Evolutionary conservation across 2,797 vertebrate species (phyloP).

Genomic region (Danio choprae): DNA sequence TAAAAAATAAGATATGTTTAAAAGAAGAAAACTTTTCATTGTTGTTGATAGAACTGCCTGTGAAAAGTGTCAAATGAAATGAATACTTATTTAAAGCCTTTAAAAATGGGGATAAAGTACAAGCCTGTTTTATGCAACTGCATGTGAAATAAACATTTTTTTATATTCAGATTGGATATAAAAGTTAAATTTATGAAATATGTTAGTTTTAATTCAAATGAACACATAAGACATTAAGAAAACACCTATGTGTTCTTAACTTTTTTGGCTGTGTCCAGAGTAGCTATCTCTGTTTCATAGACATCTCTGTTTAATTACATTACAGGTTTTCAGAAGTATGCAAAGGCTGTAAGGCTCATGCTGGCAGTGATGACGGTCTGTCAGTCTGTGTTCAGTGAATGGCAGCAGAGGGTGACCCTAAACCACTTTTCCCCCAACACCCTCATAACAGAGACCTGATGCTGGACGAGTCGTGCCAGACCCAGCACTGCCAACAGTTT

Average conservation of each 20-base stretch:
- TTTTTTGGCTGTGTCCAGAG: background rate
- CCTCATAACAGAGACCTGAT: constrained; percentile 32
- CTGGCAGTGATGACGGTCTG: constrained; percentile 21
- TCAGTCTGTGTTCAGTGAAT: constrained; percentile 38
- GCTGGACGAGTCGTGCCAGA: constrained; percentile 24
- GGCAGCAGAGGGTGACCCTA: constrained; percentile 30
- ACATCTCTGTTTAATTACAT: constrained; percentile 5
- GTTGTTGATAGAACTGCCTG: too few relatives aligned
- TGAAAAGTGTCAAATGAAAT: too few relatives aligned
- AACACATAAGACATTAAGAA: background rate
- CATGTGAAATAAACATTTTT: too few relatives aligned
- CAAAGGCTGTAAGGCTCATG: background rate
- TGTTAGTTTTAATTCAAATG: background rate
- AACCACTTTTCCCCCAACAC: constrained; percentile 20
- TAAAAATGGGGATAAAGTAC: too few relatives aligned
- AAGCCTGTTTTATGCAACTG: too few relatives aligned
- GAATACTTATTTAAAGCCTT: too few relatives aligned
- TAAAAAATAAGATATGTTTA: too few relatives aligned
- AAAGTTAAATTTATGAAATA: too few relatives aligned
- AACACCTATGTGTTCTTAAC: background rate
- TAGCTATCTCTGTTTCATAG: background rate
- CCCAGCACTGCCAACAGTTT: constrained; percentile 22
- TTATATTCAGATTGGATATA: too few relatives aligned
- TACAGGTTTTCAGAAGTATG: background rate
- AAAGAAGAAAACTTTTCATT: too few relatives aligned